Base-by-base conservation (phyloP, 2,797 vertebrate species). In the Carcharodon carcharias region DNA sequence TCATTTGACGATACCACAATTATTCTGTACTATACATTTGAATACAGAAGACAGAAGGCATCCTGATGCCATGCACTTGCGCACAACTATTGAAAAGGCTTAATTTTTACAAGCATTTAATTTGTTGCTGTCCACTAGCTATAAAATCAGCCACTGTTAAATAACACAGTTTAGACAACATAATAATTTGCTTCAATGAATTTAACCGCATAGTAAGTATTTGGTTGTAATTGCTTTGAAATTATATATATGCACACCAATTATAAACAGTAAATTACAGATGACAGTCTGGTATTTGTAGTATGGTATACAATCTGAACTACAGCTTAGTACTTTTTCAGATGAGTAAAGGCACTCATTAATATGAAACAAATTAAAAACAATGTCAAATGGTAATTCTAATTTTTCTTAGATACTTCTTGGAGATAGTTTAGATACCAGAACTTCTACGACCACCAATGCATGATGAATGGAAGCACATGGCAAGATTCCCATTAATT, bases 201-300 rank as follows among this genome's bases (percentile, higher is more conserved):
- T 50, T 73, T 77, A 73, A 73, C 45, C 54, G 77, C 45, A 95
- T 5, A n/a, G 94, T 50, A 95, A 95, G 69, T 56, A 95, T 95
- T 95, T 56, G 50, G 21, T 45, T 95, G 50, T 95, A 95, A 95
- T 95, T 73, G 58, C 94, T 95, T 95, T 77, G 94, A 73, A 77
- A 77, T 92, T 28, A 63, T 95, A 77, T 58, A 95, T 77, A 56
- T 58, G 50, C 50, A 73, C 69, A 35, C 16, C 31, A 95, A 95
- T 95, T 95, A 18, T 21, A 14, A 56, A 95, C 40, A 71, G 16
- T 77, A 58, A 95, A 35, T 58, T 95, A 69, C 28, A 77, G 69
- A 31, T 58, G 23, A 95, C 45, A 77, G 67, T 21, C 45, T 95
- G 31, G 31, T 73, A 28, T 31, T 95, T 95, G 54, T 69, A 56